Conservation (phyloP, 1,140 invertebrate species). For the Stegodyphus dumicola region DNA sequence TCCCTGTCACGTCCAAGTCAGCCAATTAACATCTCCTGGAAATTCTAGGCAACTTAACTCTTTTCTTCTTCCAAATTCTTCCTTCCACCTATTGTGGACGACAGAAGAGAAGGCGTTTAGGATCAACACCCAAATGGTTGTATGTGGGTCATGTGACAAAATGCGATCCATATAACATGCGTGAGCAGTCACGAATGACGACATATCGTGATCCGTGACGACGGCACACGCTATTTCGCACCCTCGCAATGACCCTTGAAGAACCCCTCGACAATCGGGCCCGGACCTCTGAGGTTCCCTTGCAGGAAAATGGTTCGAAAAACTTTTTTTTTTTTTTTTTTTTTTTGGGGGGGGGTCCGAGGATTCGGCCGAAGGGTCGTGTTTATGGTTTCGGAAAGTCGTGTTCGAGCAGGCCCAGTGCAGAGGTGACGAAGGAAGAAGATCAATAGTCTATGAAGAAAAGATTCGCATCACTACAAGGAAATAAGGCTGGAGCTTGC, state of each 20-base stretch:
- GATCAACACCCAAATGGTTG: slow-evolving; percentile 25
- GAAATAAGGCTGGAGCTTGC: too few species aligned
- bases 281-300: too few species aligned
- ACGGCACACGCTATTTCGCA: slow-evolving; percentile 50
- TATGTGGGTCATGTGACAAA: slow-evolving; percentile 51
- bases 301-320: background rate
- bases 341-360: too few species aligned
- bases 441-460: too few species aligned
- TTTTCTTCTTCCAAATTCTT: background rate
- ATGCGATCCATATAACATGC: slow-evolving; percentile 44
- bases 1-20: slow-evolving; percentile 26
- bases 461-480: too few species aligned
- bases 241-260: slow-evolving; percentile 41
- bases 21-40: slow-evolving; percentile 41
- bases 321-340: background rate
- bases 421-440: too few species aligned
- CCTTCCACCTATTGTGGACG: slow-evolving; percentile 2
- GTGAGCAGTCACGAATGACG: slow-evolving; percentile 52
- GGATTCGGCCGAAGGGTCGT: too few species aligned
- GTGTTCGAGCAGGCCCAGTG: too few species aligned
- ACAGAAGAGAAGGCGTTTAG: background rate
- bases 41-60: too few species aligned
- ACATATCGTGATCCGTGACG: slow-evolving; percentile 52
- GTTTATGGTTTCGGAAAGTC: too few species aligned
- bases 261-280: background rate